Conservation (phyloP, 2,888 invertebrate genomes). For the Gymnosoma rotundatum region DNA sequence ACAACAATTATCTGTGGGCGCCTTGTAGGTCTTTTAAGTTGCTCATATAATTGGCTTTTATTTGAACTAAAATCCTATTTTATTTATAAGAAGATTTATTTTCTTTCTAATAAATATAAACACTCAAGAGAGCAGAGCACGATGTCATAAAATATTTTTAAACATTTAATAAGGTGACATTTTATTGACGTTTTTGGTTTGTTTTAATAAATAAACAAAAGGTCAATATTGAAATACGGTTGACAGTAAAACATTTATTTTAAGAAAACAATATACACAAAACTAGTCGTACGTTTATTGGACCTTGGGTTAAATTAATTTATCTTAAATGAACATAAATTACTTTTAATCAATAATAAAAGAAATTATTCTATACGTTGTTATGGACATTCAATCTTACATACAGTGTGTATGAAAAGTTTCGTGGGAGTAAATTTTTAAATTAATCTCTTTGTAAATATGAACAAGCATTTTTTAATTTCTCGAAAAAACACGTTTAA, state of each 20-base stretch:
- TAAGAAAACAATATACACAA: neutral
- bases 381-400: neutral
- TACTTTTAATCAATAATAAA: slow-evolving; percentile 38
- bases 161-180: slow-evolving; percentile 53
- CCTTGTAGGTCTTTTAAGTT: no score
- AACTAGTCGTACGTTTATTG: neutral
- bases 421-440: neutral
- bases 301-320: slow-evolving; percentile 26
- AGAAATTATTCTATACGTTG: neutral
- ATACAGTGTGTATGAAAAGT: neutral
- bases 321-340: slow-evolving; percentile 44
- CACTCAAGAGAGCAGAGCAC: neutral
- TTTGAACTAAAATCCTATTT: no score
- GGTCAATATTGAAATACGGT: no score
- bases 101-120: no score
- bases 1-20: no score
- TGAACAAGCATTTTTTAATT: no score
- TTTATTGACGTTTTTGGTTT: slow-evolving; percentile 46
- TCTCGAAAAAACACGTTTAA: no score
- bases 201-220: neutral
- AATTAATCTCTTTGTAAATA: no score
- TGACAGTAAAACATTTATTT: neutral
- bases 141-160: slow-evolving; percentile 31
- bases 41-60: no score
- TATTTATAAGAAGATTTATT: no score